Evolutionary conservation across 2,888 invertebrate genomes (phyloP).

Genomic region (Leucophenga montana): DNA sequence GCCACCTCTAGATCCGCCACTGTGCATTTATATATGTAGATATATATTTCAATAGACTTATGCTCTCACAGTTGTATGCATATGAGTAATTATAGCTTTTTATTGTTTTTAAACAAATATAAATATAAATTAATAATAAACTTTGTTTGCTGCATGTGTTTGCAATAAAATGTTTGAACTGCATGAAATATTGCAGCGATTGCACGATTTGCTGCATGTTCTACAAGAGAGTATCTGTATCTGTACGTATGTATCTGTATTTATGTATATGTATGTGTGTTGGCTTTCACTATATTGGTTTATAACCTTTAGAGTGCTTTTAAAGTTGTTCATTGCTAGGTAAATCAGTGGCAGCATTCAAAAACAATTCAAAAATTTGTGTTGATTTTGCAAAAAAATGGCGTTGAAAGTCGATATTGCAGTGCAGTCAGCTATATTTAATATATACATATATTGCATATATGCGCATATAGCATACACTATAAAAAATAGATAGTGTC

Average conservation of each 20-base stretch:
- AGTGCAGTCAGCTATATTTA: background rate
- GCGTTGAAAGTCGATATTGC: background rate
- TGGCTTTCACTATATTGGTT: too few relatives aligned
- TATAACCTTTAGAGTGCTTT: background rate
- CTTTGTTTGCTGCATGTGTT: background rate
- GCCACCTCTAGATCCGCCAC: too few relatives aligned
- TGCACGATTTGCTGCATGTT: background rate
- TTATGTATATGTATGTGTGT: too few relatives aligned
- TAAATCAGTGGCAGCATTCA: constrained; percentile 17
- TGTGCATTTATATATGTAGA: too few relatives aligned
- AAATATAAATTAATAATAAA: constrained; percentile 6
- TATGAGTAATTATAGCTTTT: constrained; percentile 7
- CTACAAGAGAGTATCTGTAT: background rate
- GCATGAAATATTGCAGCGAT: background rate
- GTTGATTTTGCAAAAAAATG: background rate
- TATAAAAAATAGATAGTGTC: background rate
- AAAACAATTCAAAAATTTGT: constrained; percentile 2
- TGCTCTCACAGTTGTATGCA: too few relatives aligned
- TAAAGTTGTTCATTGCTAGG: background rate
- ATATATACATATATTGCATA: background rate
- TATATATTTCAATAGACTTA: too few relatives aligned
- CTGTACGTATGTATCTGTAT: background rate
- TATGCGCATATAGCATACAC: too few relatives aligned
- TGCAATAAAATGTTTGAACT: background rate
- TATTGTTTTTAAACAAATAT: constrained; percentile 11